A percentile compares a stretch with the other conserved stretches of the same genome.
These are phyloP conservation scores for Drosophila jambulina DNA, from an alignment of 1,140 invertebrate genomes.

Conservation along the genomic window DNA sequence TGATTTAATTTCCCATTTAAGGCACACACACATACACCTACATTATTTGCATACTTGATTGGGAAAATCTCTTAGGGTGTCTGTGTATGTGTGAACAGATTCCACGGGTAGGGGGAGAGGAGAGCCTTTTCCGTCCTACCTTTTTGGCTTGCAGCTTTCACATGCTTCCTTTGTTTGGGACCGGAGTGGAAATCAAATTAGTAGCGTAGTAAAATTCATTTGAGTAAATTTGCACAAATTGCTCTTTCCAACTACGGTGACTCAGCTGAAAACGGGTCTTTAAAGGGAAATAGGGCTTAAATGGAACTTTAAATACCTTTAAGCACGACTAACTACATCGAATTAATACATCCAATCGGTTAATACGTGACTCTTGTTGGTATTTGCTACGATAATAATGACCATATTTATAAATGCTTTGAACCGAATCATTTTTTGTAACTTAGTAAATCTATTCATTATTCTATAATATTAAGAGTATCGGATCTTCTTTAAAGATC, in stretches of 20 bases:
- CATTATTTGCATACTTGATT: slow-evolving; percentile 81
- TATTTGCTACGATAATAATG: neutral
- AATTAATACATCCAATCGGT: neutral
- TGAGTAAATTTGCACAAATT: slow-evolving; percentile 60
- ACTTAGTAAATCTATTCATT: too few relatives aligned
- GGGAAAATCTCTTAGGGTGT: slow-evolving; percentile 55
- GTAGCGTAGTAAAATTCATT: slow-evolving; percentile 65
- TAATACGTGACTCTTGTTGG: neutral
- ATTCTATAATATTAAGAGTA: neutral
- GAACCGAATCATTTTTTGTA: neutral
- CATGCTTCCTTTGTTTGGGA: slow-evolving; percentile 40
- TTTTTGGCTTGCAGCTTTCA: slow-evolving; percentile 33
- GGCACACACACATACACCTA: slow-evolving; percentile 36
- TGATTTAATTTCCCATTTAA: slow-evolving; percentile 80
- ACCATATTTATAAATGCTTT: neutral
- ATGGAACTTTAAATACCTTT: slow-evolving; percentile 4
- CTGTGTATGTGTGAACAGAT: slow-evolving; percentile 10
- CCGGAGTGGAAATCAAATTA: slow-evolving; percentile 69
- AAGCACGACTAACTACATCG: neutral
- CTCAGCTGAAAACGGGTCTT: slow-evolving; percentile 5
- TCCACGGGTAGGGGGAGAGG: neutral
- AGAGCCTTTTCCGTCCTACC: slow-evolving; percentile 15
- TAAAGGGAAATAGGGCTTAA: neutral
- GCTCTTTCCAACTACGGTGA: slow-evolving; percentile 40
- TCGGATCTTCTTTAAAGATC: neutral